These are phyloP conservation scores for Leptinotarsa rubiginosa DNA, from an alignment of 2,888 invertebrate genomes.

Conservation along the genomic window DNA sequence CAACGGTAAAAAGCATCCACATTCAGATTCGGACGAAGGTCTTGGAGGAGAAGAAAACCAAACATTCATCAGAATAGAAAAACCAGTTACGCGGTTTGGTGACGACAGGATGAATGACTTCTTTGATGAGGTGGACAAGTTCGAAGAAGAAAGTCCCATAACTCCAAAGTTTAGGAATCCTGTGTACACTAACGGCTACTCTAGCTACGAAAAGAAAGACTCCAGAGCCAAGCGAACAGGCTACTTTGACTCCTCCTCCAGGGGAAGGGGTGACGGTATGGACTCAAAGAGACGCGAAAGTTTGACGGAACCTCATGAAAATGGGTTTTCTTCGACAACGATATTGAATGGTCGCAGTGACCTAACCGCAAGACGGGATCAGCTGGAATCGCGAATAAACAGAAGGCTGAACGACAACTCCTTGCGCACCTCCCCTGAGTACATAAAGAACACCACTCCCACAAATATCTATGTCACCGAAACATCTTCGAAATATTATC, in stretches of 20 bases:
- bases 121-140: conserved; percentile 63
- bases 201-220: conserved; percentile 68
- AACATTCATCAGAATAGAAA: conserved; percentile 58
- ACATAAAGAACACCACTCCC: conserved; percentile 45
- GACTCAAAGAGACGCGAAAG: conserved; percentile 71
- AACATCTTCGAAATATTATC: conserved; percentile 70
- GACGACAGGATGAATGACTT: conserved; percentile 59
- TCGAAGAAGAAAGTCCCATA: conserved; percentile 69
- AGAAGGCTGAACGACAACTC: conserved; percentile 67
- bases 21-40: conserved; percentile 84
- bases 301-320: conserved; percentile 61
- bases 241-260: conserved; percentile 67
- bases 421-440: conserved; percentile 65
- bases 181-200: conserved; percentile 66
- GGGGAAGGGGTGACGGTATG: conserved; percentile 77
- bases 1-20: conserved; percentile 66
- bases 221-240: conserved; percentile 60
- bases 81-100: conserved; percentile 64
- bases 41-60: conserved; percentile 77
- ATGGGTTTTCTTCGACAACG: conserved; percentile 48
- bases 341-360: conserved; percentile 66
- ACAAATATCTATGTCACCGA: conserved; percentile 69
- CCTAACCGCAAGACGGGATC: conserved; percentile 78
- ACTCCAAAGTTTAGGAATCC: conserved; percentile 74
- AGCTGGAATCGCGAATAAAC: conserved; percentile 81